A percentile compares a stretch with the other conserved stretches of the same genome.
Conservation (phyloP, 2,113 vertebrate genomes). For the Pelvicachromis taeniatus region DNA sequence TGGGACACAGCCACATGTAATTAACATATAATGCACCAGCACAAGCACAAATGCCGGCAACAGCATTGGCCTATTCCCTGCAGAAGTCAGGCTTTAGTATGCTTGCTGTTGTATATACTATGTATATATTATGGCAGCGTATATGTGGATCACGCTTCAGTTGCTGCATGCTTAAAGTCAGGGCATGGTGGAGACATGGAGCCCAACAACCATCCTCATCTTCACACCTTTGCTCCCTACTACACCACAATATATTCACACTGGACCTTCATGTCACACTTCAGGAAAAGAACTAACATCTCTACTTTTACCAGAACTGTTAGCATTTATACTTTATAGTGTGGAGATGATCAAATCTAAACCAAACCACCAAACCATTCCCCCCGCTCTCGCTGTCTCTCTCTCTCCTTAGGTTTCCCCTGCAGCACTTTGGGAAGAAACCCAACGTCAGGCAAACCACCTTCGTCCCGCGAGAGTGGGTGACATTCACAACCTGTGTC, state of each 20-base stretch:
- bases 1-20: too few relatives aligned
- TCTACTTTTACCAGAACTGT: background rate
- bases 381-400: background rate
- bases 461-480: slow-evolving; percentile 49
- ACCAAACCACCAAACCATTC: background rate
- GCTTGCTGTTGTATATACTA: background rate
- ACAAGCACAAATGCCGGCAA: too few relatives aligned
- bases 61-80: too few relatives aligned
- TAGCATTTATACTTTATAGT: background rate
- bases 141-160: background rate
- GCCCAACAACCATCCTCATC: background rate
- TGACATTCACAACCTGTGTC: slow-evolving; percentile 54
- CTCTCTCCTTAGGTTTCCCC: slow-evolving; percentile 58
- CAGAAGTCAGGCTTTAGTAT: too few relatives aligned
- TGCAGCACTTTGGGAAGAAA: slow-evolving; percentile 66
- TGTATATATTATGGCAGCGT: background rate
- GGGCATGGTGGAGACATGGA: background rate
- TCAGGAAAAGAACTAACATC: background rate
- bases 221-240: background rate
- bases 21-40: too few relatives aligned
- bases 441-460: slow-evolving; percentile 54
- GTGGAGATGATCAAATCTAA: background rate
- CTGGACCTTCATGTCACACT: background rate
- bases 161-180: background rate
- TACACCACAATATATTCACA: background rate